These are phyloP conservation scores for Calliphora vomitoria DNA, from an alignment of 2,888 invertebrate species.

Conservation along the genomic window DNA sequence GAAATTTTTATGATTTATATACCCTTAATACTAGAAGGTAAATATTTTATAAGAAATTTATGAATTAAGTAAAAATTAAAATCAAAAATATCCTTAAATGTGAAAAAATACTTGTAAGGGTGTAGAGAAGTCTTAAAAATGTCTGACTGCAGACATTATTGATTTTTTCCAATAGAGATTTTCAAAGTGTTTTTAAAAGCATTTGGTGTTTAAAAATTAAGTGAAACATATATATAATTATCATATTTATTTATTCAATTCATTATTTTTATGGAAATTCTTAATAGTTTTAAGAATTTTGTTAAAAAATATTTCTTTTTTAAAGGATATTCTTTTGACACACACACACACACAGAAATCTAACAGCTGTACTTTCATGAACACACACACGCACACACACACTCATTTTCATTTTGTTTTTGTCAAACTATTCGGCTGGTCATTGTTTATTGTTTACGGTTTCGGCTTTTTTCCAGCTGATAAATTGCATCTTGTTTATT, in stretches of 20 bases:
- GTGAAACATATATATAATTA: background rate
- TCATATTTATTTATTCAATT: background rate
- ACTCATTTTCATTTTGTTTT: background rate
- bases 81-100: background rate
- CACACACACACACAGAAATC: background rate
- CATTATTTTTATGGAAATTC: background rate
- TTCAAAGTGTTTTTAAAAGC: background rate
- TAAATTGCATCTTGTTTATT: conserved; percentile 53
- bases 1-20: conserved; percentile 84
- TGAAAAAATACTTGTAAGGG: conserved; percentile 35
- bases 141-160: conserved; percentile 59
- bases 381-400: conserved; percentile 1
- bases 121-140: conserved; percentile 46
- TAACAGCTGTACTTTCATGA: background rate
- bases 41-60: conserved; percentile 28
- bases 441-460: conserved; percentile 8
- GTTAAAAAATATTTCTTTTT: background rate
- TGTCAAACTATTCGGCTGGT: conserved; percentile 43
- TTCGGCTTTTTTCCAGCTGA: conserved; percentile 62
- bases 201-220: background rate
- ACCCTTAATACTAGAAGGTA: conserved; percentile 83
- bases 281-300: background rate
- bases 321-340: background rate
- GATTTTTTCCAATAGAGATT: conserved; percentile 58
- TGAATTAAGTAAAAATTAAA: conserved; percentile 21